Evolutionary conservation across 2,888 invertebrate species (phyloP).

Genomic region (Amblyjoppa fuscipennis): DNA sequence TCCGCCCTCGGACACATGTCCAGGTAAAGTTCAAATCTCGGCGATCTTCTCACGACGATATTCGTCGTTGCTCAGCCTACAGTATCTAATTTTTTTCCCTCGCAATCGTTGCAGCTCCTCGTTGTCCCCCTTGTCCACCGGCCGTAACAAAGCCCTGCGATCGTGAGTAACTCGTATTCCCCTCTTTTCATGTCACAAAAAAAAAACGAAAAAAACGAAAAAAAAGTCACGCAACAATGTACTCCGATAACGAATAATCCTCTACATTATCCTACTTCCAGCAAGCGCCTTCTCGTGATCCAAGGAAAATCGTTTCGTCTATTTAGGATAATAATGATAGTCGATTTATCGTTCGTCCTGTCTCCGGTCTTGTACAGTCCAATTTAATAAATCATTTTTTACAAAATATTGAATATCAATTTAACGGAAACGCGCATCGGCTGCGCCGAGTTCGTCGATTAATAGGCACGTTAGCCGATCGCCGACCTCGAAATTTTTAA

Average conservation of each 20-base stretch:
- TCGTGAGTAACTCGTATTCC: slow-evolving; percentile 69
- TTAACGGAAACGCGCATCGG: too few relatives aligned
- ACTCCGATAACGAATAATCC: slow-evolving; percentile 28
- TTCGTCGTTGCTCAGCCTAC: slow-evolving; percentile 20
- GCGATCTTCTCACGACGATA: slow-evolving; percentile 24
- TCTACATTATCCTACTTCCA: slow-evolving; percentile 38
- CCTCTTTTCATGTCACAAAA: slow-evolving; percentile 37
- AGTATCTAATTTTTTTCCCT: slow-evolving; percentile 31
- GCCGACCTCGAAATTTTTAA: slow-evolving; percentile 14
- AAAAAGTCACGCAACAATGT: neutral
- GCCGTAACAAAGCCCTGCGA: slow-evolving; percentile 72
- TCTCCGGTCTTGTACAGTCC: slow-evolving; percentile 48
- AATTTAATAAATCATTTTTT: slow-evolving; percentile 50
- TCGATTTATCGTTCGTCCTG: slow-evolving; percentile 48
- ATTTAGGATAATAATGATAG: neutral
- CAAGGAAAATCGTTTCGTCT: neutral
- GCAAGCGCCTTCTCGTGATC: slow-evolving; percentile 42
- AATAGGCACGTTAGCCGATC: neutral
- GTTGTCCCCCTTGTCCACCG: slow-evolving; percentile 68
- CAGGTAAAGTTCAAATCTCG: slow-evolving; percentile 48
- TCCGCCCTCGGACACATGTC: slow-evolving; percentile 64
- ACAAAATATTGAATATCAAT: too few relatives aligned
- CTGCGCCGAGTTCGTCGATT: neutral
- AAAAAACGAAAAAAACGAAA: neutral
- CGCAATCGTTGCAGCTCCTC: slow-evolving; percentile 63